phyloP scores from a whole-genome alignment of 1,140 invertebrate species.

The Stenopsyche tienmushanensis region DNA sequence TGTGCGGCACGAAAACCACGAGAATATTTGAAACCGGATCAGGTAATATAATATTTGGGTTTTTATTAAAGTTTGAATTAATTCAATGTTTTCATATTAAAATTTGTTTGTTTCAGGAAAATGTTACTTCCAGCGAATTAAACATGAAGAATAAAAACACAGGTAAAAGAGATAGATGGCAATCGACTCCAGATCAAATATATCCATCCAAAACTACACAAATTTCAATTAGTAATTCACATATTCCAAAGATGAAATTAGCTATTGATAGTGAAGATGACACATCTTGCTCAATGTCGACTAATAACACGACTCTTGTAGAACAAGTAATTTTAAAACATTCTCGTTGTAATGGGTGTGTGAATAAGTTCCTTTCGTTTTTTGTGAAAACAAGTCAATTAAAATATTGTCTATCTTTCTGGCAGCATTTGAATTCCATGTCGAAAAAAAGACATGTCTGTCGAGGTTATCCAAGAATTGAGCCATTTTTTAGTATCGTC shows the following conservation, averaged over 20 bases:
- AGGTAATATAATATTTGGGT: neutral
- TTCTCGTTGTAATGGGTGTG: too few relatives aligned
- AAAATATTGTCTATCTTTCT: too few relatives aligned
- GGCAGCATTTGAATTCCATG: too few relatives aligned
- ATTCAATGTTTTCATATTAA: conserved; percentile 1
- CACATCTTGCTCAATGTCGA: conserved; percentile 30
- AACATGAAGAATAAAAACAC: conserved; percentile 2
- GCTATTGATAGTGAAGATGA: conserved; percentile 36
- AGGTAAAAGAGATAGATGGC: neutral
- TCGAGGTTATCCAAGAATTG: too few relatives aligned
- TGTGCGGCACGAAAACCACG: neutral
- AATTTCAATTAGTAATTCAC: conserved; percentile 4
- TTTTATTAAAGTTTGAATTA: neutral
- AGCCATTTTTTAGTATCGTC: too few relatives aligned
- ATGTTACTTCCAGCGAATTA: neutral
- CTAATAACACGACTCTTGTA: conserved; percentile 29
- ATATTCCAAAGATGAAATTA: conserved; percentile 13
- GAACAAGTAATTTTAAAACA: too few relatives aligned
- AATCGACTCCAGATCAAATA: neutral
- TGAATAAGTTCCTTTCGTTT: too few relatives aligned
- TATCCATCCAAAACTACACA: neutral
- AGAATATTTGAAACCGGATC: neutral
- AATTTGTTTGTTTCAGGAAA: conserved; percentile 1
- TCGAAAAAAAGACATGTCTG: too few relatives aligned
- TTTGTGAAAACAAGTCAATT: too few relatives aligned